Percentiles rank a stretch among this genome's conserved stretches.
These are phyloP conservation scores for Helicoverpa assulta DNA, from an alignment of 2,888 invertebrate species.

Conservation along the genomic window DNA sequence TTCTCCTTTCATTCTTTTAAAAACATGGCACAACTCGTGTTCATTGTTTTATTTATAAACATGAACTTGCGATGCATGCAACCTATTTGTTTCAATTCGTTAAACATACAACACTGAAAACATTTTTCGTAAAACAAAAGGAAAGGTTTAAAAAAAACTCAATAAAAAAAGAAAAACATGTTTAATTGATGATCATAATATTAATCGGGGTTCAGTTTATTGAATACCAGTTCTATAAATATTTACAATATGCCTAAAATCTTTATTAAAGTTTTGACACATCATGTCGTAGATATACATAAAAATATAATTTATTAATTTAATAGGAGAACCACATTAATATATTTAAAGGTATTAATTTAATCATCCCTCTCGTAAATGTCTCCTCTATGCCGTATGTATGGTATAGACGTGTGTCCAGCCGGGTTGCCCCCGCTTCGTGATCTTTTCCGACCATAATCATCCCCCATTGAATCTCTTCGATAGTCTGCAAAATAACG, in stretches of 20 bases:
- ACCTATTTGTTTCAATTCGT: neutral
- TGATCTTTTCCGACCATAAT: conserved; percentile 69
- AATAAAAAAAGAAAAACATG: no score
- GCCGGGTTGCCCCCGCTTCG: conserved; percentile 63
- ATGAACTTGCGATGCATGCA: neutral
- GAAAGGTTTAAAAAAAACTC: no score
- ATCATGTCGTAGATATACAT: neutral
- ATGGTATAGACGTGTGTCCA: conserved; percentile 79
- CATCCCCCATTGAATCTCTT: conserved; percentile 65
- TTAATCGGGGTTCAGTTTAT: no score
- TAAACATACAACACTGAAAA: neutral
- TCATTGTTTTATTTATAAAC: neutral
- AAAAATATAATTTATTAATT: conserved; percentile 34
- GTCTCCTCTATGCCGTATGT: conserved; percentile 75
- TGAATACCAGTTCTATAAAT: no score
- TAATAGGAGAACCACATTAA: conserved; percentile 7
- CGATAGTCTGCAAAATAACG: conserved; percentile 55
- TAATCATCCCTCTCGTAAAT: conserved; percentile 74
- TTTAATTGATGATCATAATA: no score
- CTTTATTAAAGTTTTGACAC: neutral
- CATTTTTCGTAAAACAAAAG: neutral
- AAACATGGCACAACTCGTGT: neutral
- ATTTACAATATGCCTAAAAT: neutral
- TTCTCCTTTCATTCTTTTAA: neutral
- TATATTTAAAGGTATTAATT: conserved; percentile 19